Evolutionary conservation across 1,140 invertebrate species (phyloP).

Genomic region (Meteorus sp.): DNA sequence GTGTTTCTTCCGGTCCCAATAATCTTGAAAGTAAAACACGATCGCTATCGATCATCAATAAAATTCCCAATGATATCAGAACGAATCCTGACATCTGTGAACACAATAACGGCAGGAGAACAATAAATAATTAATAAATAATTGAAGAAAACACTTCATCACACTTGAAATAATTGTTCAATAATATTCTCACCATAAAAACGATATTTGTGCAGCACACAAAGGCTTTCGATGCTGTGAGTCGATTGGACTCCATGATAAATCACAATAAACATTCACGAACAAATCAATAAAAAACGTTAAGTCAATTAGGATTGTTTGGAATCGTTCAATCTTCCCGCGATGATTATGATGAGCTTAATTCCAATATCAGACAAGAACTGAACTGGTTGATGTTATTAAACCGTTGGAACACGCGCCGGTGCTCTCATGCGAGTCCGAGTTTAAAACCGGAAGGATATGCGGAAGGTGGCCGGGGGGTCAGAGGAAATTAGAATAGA

Average conservation of each 20-base stretch:
- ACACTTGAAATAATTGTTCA: constrained; percentile 1
- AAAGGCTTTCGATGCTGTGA: constrained; percentile 44
- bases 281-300: background rate
- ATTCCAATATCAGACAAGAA: background rate
- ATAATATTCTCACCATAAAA: constrained; percentile 47
- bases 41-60: constrained; percentile 69
- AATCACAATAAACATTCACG: background rate
- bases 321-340: no score
- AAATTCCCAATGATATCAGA: constrained; percentile 69
- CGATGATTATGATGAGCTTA: background rate
- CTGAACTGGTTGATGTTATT: background rate
- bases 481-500: no score
- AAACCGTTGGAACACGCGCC: constrained; percentile 1
- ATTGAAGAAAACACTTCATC: background rate
- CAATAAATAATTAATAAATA: background rate
- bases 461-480: no score
- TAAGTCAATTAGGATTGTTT: background rate
- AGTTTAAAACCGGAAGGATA: no score
- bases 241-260: constrained; percentile 14
- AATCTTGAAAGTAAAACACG: constrained; percentile 71
- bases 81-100: constrained; percentile 69
- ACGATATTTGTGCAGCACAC: constrained; percentile 54
- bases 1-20: constrained; percentile 58
- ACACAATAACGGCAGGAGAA: constrained; percentile 38
- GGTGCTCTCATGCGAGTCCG: background rate